phyloP scores from a whole-genome alignment of 2,113 vertebrate species.

The Castor canadensis region DNA sequence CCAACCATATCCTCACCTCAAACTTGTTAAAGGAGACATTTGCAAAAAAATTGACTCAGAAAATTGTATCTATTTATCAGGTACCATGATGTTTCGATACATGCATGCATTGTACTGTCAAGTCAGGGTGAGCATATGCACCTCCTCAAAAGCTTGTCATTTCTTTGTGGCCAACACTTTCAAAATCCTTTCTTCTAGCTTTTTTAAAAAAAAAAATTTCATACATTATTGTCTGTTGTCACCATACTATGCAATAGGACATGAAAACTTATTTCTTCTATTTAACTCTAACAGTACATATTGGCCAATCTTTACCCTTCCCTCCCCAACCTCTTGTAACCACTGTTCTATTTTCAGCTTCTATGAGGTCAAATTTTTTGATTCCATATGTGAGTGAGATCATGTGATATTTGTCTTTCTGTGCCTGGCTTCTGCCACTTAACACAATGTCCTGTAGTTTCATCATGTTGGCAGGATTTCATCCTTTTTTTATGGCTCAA shows the following conservation, averaged over 20 bases:
- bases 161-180: background rate
- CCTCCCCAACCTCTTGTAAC: background rate
- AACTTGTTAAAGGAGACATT: too few species aligned
- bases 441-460: background rate
- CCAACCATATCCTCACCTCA: background rate
- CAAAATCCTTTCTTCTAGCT: background rate
- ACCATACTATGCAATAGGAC: too few species aligned
- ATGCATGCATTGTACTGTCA: background rate
- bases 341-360: background rate
- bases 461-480: background rate
- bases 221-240: background rate
- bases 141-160: background rate
- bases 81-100: background rate
- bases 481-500: background rate
- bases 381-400: background rate
- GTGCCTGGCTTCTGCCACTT: constrained; percentile 14
- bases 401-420: background rate
- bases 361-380: background rate
- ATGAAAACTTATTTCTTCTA: background rate
- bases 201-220: too few species aligned
- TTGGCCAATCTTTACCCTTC: background rate
- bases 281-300: background rate
- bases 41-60: background rate
- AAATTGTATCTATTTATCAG: background rate
- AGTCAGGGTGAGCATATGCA: background rate